Conservation (phyloP, 2,113 vertebrate genomes). For the Anoura caudifer region DNA sequence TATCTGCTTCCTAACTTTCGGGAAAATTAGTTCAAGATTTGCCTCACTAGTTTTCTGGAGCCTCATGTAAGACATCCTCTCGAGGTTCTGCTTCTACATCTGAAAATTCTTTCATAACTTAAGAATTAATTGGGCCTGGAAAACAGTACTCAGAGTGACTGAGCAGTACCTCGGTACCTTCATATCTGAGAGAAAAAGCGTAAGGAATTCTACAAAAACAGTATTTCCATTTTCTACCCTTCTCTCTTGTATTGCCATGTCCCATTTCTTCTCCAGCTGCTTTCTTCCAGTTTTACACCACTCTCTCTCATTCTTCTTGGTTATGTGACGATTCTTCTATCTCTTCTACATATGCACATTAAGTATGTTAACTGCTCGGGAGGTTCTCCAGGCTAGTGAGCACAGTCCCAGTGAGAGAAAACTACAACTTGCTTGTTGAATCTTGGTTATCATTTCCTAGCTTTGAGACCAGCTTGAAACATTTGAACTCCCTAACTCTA, state of each 20-base stretch:
- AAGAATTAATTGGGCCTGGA: not conserved
- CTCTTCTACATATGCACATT: not conserved
- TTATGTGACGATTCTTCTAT: not conserved
- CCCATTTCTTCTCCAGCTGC: not conserved
- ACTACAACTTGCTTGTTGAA: not conserved
- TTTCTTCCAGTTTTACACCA: not conserved
- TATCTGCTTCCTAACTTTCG: not conserved
- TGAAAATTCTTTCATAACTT: not conserved
- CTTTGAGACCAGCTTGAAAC: not conserved
- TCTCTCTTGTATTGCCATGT: not conserved
- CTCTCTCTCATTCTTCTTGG: not conserved
- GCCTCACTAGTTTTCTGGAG: not conserved
- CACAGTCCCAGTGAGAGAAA: not conserved
- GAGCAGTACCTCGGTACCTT: not conserved
- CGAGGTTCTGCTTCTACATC: not conserved
- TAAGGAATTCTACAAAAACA: not conserved
- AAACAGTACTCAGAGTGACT: not conserved
- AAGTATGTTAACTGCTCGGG: not conserved
- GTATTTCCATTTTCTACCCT: not conserved
- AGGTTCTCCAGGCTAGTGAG: not conserved
- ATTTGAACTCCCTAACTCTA: not conserved
- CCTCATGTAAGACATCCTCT: not conserved
- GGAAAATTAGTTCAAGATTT: not conserved
- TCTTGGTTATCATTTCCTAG: not conserved
- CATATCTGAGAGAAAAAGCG: not conserved